Percentiles rank a stretch among this genome's conserved stretches.
Evolutionary conservation across 2,113 vertebrate genomes (phyloP).

Genomic region (Plectropomus leopardus): DNA sequence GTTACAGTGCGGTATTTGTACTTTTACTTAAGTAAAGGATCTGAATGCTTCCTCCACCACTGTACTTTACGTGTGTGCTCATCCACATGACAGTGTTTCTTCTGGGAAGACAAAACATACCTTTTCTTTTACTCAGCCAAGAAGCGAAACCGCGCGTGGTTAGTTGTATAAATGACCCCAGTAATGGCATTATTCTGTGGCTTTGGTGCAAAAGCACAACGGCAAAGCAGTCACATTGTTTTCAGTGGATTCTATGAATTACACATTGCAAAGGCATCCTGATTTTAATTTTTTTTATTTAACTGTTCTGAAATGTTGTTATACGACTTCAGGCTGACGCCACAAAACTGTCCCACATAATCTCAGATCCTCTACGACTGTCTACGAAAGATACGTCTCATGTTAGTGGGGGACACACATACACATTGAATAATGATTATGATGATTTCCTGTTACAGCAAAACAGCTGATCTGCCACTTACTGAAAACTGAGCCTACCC

Average conservation of each 20-base stretch:
- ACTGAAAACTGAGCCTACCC: constrained; percentile 93
- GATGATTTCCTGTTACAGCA: constrained; percentile 75
- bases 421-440: constrained; percentile 2
- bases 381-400: background rate
- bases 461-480: constrained; percentile 92
- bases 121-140: background rate
- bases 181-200: background rate
- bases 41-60: too few relatives aligned
- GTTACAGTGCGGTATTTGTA: too few relatives aligned
- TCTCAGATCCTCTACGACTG: background rate
- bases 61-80: background rate
- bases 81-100: background rate
- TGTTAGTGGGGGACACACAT: background rate
- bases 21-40: too few relatives aligned
- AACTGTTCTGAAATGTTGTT: background rate
- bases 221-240: background rate
- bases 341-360: background rate
- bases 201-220: background rate
- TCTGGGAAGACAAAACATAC: background rate
- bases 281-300: background rate
- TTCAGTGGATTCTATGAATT: background rate
- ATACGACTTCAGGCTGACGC: background rate
- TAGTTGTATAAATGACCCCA: background rate
- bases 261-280: background rate
- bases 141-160: too few relatives aligned